Base-by-base conservation (phyloP, 2,797 vertebrate genomes). In the Luscinia megarhynchos region DNA sequence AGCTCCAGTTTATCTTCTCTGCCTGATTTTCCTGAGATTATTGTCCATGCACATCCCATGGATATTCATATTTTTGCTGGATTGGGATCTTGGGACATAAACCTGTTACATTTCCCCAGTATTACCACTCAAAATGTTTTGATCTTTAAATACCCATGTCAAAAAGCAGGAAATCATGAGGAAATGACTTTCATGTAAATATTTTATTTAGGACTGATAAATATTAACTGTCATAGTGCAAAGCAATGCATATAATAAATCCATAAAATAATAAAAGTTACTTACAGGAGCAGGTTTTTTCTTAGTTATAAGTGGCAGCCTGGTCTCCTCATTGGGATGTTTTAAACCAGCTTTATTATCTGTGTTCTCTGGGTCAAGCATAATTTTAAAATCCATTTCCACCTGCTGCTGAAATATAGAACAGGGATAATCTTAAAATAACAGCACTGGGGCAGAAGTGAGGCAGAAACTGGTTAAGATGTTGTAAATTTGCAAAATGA, bases 271-370 rank as follows among this genome's bases (percentile, higher is more conserved):
- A 77, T 61, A 34, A 0, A 51, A 84, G 36, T 83, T 96, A 98
- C 99, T 99, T 96, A 99, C 99, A 93, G 80, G 57, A 79, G 77
- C 46, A 78, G 96, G 67, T 76, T 93, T 97, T 96, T 95, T 98
- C 95, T 96, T 97, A 77, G 90, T 96, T 89, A 98, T 94, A 84
- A 94, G 93, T 38, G 98, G 98, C 78, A 98, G 95, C 59, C 96
- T 98, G 95, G 98, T 97, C 30, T 98, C 98, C 94, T 92, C 97
- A 76, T 67, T 98, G 34, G 96, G 90, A 26, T 95, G 87, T 36
- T 97, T 97, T 79, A 98, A 87, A 45, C 92, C 73, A 66, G 91
- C 94, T 97, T 98, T 98, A 96, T 97, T 97, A 67, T 95, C 96
- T 23, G 55, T 66, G 61, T 97, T 97, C 78, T 96, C 93, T 26